Conservation (phyloP, 64 coral and sea anemone species). For the Stylophora pistillata region DNA sequence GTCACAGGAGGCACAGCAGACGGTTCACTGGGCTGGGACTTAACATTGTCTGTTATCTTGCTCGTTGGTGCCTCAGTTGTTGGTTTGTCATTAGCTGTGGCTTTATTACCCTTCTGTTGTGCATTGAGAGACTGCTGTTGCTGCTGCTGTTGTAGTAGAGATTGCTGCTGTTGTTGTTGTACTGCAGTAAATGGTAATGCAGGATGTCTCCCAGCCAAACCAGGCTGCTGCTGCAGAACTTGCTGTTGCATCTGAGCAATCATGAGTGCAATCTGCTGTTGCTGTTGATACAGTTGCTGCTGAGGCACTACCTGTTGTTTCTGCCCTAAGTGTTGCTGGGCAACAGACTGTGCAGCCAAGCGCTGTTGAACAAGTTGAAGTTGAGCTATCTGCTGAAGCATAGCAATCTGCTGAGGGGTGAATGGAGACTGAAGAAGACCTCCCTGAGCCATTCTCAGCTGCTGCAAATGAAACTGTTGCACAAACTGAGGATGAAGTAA, state of each 20-base stretch:
- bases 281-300: constrained; percentile 88
- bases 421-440: constrained; percentile 82
- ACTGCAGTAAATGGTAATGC: not conserved
- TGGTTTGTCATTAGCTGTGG: constrained; percentile 31
- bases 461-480: constrained; percentile 83
- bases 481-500: constrained; percentile 89
- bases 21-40: constrained; percentile 13
- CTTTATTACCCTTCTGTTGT: constrained; percentile 62
- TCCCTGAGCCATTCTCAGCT: constrained; percentile 92
- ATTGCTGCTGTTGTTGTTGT: constrained; percentile 23
- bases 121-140: constrained; percentile 23
- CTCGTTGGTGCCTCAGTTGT: constrained; percentile 44
- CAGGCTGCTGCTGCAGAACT: constrained; percentile 82
- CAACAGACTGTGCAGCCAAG: constrained; percentile 75
- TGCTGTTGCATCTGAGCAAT: constrained; percentile 94
- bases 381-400: constrained; percentile 87
- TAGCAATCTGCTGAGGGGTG: constrained; percentile 80
- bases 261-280: constrained; percentile 95
- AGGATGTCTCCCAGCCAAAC: constrained; percentile 36
- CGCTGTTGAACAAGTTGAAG: constrained; percentile 89
- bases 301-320: constrained; percentile 64
- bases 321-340: constrained; percentile 80
- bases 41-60: constrained; percentile 48
- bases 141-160: constrained; percentile 28
- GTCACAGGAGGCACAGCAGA: constrained; percentile 20